Percentiles rank a stretch among this genome's conserved stretches.
These are phyloP conservation scores for Corythornis cristatus DNA, from an alignment of 2,113 vertebrate species.

Conservation along the genomic window DNA sequence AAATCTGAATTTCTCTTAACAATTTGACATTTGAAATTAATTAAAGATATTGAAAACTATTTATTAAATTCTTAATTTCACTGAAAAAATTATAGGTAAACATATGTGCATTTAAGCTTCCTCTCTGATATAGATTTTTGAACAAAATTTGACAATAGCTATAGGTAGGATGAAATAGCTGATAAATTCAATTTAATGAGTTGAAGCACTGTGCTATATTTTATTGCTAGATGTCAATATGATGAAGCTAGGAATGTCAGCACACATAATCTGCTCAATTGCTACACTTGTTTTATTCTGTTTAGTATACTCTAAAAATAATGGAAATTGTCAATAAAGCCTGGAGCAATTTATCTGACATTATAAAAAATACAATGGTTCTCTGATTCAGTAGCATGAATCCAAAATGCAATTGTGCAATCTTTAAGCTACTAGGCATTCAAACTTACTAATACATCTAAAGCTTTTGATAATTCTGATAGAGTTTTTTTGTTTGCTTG, in stretches of 20 bases:
- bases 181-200: neutral
- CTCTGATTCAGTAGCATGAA: neutral
- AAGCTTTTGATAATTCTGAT: neutral
- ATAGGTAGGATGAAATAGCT: neutral
- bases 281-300: neutral
- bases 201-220: neutral
- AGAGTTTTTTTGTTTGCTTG: rapidly evolving
- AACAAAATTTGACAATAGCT: neutral
- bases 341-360: neutral
- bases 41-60: neutral
- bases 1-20: neutral
- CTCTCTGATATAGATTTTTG: neutral
- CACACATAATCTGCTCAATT: neutral
- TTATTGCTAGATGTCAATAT: neutral
- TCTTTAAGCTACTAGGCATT: neutral
- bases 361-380: neutral
- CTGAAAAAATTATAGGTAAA: neutral
- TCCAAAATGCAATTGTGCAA: neutral
- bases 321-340: neutral
- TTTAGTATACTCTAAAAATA: neutral
- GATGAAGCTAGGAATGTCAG: neutral
- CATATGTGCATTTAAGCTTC: neutral
- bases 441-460: neutral
- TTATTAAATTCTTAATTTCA: neutral
- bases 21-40: neutral